Conservation (phyloP, 30 jellyfish, hydroid and myxozoan genomes). For the Morbakka virulenta region DNA sequence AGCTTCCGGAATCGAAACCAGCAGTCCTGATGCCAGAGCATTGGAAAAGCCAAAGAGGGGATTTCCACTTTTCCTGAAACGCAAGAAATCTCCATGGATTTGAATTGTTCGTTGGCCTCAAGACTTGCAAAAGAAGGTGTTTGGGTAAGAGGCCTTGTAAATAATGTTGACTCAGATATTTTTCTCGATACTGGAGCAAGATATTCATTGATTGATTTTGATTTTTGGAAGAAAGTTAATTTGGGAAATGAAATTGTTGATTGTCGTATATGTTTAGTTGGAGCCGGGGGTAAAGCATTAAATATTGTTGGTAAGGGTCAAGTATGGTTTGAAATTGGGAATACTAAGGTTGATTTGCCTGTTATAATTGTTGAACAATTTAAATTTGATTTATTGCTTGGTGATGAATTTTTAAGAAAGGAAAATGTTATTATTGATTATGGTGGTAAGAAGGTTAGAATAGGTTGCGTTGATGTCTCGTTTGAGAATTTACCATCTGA, state of each 20-base stretch:
- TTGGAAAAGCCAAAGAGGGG: neutral
- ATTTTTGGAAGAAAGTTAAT: neutral
- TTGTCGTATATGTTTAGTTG: neutral
- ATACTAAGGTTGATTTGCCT: neutral
- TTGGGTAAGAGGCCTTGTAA: neutral
- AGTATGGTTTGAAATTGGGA: neutral
- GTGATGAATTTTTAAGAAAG: constrained; percentile 1
- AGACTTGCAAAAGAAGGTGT: constrained; percentile 10
- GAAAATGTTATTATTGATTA: neutral
- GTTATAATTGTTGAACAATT: neutral
- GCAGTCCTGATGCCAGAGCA: constrained; percentile 6
- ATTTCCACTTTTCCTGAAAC: neutral
- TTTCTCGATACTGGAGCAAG: constrained; percentile 6
- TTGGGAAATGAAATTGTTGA: constrained; percentile 3
- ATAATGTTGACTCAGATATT: constrained; percentile 6
- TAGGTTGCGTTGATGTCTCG: neutral
- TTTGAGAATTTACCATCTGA: neutral
- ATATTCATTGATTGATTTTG: neutral
- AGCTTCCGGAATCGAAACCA: too few relatives aligned
- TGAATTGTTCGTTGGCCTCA: neutral
- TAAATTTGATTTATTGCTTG: neutral
- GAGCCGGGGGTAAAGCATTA: neutral
- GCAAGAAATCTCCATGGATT: neutral
- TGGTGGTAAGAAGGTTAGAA: neutral
- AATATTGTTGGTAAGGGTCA: neutral